phyloP scores from a whole-genome alignment of 1,140 invertebrate species.

The Kradibia gibbosae region DNA sequence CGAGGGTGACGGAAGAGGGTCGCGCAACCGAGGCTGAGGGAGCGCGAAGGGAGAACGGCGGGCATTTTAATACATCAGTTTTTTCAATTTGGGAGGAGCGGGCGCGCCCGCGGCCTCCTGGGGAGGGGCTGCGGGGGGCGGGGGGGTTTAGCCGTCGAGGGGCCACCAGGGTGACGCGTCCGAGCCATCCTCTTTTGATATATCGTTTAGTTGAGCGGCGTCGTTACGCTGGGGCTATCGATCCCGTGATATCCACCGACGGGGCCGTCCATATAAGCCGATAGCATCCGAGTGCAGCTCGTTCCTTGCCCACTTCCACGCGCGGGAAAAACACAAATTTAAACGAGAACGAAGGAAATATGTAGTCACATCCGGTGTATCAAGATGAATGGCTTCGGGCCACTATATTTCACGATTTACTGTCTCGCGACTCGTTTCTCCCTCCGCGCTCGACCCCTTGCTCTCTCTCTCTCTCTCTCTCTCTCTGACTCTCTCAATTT shows the following conservation, averaged over 20 bases:
- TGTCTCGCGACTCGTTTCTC: slow-evolving; percentile 42
- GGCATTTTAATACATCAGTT: slow-evolving; percentile 64
- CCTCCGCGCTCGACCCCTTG: background rate
- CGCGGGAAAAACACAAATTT: slow-evolving; percentile 62
- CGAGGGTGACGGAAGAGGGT: background rate
- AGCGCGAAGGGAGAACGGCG: slow-evolving; percentile 1
- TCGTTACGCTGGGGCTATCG: slow-evolving; percentile 37
- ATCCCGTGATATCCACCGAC: background rate
- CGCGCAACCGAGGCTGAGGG: background rate
- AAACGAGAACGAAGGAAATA: slow-evolving; percentile 65
- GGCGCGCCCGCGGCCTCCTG: slow-evolving; percentile 3
- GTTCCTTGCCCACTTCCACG: background rate
- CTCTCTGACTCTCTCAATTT: background rate
- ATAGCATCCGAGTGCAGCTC: slow-evolving; percentile 1
- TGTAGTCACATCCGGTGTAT: slow-evolving; percentile 62
- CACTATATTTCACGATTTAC: slow-evolving; percentile 63
- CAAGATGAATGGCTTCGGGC: slow-evolving; percentile 60
- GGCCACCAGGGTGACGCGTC: slow-evolving; percentile 31
- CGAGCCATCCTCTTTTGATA: slow-evolving; percentile 56
- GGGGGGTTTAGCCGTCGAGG: background rate
- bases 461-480: background rate
- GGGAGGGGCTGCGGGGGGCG: background rate
- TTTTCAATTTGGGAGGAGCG: slow-evolving; percentile 67
- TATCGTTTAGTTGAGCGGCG: slow-evolving; percentile 57
- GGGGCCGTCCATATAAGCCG: background rate